Base-by-base conservation (phyloP, 2,113 vertebrate genomes). In the Bothrops jararaca region DNA sequence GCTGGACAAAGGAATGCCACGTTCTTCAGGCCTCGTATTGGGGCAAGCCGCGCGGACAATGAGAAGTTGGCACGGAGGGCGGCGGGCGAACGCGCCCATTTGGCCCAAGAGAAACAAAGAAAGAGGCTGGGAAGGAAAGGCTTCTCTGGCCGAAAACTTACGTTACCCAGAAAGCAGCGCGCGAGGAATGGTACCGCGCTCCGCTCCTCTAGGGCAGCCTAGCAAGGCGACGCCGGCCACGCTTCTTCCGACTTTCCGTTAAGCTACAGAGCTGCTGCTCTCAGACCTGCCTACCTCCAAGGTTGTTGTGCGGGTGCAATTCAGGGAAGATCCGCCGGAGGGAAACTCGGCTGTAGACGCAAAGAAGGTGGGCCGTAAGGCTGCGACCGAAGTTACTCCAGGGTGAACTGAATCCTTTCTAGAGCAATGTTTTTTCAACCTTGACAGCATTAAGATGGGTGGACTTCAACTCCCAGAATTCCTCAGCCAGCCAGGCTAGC, bases 1-100 rank as follows among this genome's bases (percentile, higher is more conserved):
- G 39, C 13, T 74, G 52, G 58, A 53, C 86, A 22, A 57, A 89
- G 88, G 42, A 22, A 85, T 95, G 96, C 96, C 96, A 96, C 96
- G 96, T 96, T 91, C n/a, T n/a, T 91, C 91, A 92, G 90, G 20
- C 8, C 48, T 64, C 39, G 52, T 18, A 91, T 92, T 93, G 89
- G 94, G 7, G 48, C n/a, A n/a, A 53, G 29, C 8, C 5, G 5
- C 5, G 3, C 20, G 45, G 1, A 80, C 95, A 95, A 96, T 94
- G 20, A 24, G 80, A 18, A 18, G 39, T 8, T 4, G 58, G 89
- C 94, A 57, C 53, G 86, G 80, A 8, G 86, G 85, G 26, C 48
- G 57, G 64, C 45, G 6, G 4, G n/a, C n/a, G n/a, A n/a, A n/a
- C 4, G 52, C 45, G 42, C 88, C 85, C 26, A 91, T 95, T 95